Evolutionary conservation across 2,113 vertebrate genomes (phyloP).

Genomic region (Phrynocephalus versicolor): DNA sequence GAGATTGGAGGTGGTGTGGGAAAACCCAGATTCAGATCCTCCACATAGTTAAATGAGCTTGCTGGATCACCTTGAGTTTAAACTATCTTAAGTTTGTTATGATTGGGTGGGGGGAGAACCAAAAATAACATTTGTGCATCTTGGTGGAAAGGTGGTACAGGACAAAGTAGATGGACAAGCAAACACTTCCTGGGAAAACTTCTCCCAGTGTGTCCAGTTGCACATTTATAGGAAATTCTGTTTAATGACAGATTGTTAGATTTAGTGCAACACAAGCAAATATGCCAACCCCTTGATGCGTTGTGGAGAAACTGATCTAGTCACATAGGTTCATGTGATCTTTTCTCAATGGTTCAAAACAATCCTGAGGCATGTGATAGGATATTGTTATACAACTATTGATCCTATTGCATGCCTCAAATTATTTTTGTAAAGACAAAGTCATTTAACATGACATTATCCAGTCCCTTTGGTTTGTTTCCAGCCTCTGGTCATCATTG

Average conservation of each 20-base stretch:
- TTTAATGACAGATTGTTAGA: not conserved
- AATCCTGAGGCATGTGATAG: rapidly evolving
- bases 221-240: not conserved
- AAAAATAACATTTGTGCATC: not conserved
- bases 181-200: rapidly evolving
- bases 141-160: not conserved
- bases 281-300: not conserved
- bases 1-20: no score
- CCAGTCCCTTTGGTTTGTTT: not conserved
- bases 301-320: not conserved
- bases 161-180: not conserved
- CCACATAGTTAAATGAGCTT: no score
- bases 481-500: not conserved
- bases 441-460: not conserved
- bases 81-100: not conserved
- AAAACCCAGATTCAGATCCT: no score
- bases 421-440: no score
- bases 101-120: not conserved
- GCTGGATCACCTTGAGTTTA: not conserved
- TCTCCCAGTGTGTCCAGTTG: not conserved
- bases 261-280: rapidly evolving
- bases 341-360: not conserved
- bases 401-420: not conserved
- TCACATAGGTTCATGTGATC: not conserved
- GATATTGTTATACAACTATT: rapidly evolving